Evolutionary conservation across 2,888 invertebrate species (phyloP).

Genomic region (Rhagium mordax): DNA sequence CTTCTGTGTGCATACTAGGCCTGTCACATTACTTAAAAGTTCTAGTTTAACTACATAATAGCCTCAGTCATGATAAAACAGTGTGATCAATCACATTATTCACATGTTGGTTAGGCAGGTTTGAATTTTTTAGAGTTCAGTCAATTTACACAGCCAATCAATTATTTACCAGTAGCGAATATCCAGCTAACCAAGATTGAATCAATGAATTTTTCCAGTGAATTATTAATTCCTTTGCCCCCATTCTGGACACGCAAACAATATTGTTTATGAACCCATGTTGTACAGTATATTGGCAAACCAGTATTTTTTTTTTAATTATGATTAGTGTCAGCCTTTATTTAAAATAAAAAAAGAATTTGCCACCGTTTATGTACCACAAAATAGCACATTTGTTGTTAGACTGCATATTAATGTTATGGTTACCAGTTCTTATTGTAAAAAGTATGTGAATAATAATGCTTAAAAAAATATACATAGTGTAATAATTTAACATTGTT

Average conservation of each 20-base stretch:
- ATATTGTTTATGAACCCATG: slow-evolving; percentile 7
- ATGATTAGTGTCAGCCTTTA: not conserved
- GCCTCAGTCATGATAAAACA: slow-evolving; percentile 54
- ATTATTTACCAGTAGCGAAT: slow-evolving; percentile 17
- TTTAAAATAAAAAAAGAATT: not conserved
- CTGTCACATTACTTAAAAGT: slow-evolving; percentile 10
- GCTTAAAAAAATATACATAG: no score
- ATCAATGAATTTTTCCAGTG: slow-evolving; percentile 24
- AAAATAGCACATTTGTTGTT: not conserved
- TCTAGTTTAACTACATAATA: slow-evolving; percentile 7
- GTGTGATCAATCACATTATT: slow-evolving; percentile 60
- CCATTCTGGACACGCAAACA: slow-evolving; percentile 20
- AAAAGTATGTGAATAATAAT: no score
- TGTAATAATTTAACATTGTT: no score
- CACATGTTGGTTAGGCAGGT: slow-evolving; percentile 51
- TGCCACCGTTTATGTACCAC: not conserved
- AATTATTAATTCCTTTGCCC: slow-evolving; percentile 18
- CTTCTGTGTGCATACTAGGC: not conserved
- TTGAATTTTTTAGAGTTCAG: slow-evolving; percentile 31
- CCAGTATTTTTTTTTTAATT: not conserved
- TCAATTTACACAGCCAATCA: slow-evolving; percentile 23
- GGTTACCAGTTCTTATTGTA: not conserved
- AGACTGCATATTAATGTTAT: not conserved
- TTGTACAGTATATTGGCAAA: not conserved
- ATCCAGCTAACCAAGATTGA: slow-evolving; percentile 24